Base-by-base conservation (phyloP, 2,888 invertebrate genomes). In the Polyploca ridens region DNA sequence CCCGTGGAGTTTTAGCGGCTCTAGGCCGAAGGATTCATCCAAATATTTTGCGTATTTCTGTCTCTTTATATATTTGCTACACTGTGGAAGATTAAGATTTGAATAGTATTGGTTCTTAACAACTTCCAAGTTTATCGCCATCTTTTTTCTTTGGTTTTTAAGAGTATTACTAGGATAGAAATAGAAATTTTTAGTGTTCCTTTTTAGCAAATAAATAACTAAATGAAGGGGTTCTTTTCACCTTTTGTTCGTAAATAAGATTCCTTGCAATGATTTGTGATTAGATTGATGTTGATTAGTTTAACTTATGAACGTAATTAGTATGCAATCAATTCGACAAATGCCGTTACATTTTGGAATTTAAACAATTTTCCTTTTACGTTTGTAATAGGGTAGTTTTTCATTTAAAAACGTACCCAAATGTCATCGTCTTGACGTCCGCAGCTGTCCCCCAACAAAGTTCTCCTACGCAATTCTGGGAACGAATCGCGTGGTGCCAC, bases 401-500 rank as follows among this genome's bases (percentile, higher is more conserved):
- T 63, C 13, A 54, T 16, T 66, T 58, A 59, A 58, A 65, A 66
- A 60, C 46, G 33, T 75, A 91, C 92, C 91, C 89, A 91, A 60
- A 86, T 81, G 76, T 88, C 85, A 64, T 76, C 68, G 5, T 71
- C 58, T 58, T 72, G 62, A 33, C 71, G 72, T 14, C 76, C 73
- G 38, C 68, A 66, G 57, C 63, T 64, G n/a, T 69, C 69, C 79
- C 81, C 82, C 63, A 79, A 72, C 44, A n/a, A 81, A 74, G 38
- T 64, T 41, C 87, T 85, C 67, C 84, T 72, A 67, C 84, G 77
- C 71, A 86, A 67, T 64, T 87, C 90, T 13, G 79, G 81, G 62
- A 91, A 72, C 27, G 76, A 79, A 16, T 85, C 84, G 63, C 93
- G 85, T n/a, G 88, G 82, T 16, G 83, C 73, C 69, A 93, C 84